A percentile compares a stretch with the other conserved stretches of the same genome.
phyloP scores from a whole-genome alignment of 2,797 vertebrate species.

The Todus mexicanus region DNA sequence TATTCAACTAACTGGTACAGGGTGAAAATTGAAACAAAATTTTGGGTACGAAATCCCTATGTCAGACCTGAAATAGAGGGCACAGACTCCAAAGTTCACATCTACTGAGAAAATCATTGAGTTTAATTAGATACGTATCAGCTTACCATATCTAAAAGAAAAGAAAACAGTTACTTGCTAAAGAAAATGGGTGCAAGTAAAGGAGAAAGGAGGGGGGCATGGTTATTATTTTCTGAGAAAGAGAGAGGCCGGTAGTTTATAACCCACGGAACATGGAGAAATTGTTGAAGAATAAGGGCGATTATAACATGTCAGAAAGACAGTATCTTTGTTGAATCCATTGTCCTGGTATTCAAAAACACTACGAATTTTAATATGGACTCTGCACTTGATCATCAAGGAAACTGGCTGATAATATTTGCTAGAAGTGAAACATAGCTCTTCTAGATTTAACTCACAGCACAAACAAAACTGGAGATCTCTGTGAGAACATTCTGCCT shows the following conservation, averaged over 20 bases:
- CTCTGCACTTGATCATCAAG: neutral
- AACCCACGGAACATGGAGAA: neutral
- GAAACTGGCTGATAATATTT: neutral
- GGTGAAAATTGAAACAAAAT: neutral
- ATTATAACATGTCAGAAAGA: neutral
- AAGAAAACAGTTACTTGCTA: neutral
- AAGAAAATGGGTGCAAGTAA: neutral
- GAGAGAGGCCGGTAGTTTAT: neutral
- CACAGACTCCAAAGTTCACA: neutral
- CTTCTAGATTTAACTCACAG: neutral
- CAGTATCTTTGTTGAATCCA: neutral
- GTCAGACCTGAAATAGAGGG: neutral
- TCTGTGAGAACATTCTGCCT: neutral
- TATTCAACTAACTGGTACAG: neutral
- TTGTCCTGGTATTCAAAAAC: neutral
- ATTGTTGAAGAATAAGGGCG: neutral
- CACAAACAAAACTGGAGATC: neutral
- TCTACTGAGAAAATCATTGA: neutral
- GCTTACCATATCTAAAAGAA: neutral
- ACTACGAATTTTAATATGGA: neutral
- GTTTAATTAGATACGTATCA: neutral
- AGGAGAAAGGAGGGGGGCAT: neutral
- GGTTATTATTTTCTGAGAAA: neutral
- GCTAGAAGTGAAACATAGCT: neutral
- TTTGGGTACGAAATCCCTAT: neutral